Percentiles rank a stretch among this genome's conserved stretches.
Evolutionary conservation across 2,888 invertebrate species (phyloP).

Genomic region (Serrognathus titanus): DNA sequence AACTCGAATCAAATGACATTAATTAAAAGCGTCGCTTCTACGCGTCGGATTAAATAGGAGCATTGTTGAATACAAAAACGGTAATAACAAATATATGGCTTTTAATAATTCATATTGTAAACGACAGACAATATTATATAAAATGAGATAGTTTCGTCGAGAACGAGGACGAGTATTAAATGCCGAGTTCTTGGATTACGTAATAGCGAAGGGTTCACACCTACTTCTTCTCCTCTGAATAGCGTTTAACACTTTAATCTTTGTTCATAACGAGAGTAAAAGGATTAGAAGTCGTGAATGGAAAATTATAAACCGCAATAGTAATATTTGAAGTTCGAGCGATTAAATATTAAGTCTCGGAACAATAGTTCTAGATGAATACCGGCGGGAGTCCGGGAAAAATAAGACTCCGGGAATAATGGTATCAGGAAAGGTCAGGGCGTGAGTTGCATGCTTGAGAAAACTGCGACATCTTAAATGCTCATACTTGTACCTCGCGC

Average conservation of each 20-base stretch:
- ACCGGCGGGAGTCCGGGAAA: background rate
- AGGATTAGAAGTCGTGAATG: conserved; percentile 10
- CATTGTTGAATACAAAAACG: too few species aligned
- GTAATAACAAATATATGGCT: too few species aligned
- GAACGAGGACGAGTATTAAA: too few species aligned
- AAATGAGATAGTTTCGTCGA: too few species aligned
- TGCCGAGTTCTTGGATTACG: background rate
- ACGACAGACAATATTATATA: too few species aligned
- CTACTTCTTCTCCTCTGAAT: background rate
- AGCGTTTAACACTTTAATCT: conserved; percentile 2
- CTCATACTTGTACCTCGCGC: conserved; percentile 2
- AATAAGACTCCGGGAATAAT: background rate
- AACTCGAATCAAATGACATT: too few species aligned
- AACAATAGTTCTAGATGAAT: conserved; percentile 5
- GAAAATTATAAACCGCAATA: conserved; percentile 1
- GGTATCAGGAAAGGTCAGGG: conserved; percentile 5
- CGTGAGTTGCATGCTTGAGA: conserved; percentile 7
- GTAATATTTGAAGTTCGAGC: conserved; percentile 11
- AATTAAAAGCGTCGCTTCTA: too few species aligned
- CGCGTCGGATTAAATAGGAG: too few species aligned
- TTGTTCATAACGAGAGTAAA: conserved; percentile 3
- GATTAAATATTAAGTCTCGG: conserved; percentile 9
- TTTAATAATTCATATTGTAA: too few species aligned
- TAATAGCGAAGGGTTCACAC: background rate
- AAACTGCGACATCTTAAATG: background rate